These are phyloP conservation scores for Penaeus japonicus DNA, from an alignment of 1,140 invertebrate genomes.

Conservation along the genomic window DNA sequence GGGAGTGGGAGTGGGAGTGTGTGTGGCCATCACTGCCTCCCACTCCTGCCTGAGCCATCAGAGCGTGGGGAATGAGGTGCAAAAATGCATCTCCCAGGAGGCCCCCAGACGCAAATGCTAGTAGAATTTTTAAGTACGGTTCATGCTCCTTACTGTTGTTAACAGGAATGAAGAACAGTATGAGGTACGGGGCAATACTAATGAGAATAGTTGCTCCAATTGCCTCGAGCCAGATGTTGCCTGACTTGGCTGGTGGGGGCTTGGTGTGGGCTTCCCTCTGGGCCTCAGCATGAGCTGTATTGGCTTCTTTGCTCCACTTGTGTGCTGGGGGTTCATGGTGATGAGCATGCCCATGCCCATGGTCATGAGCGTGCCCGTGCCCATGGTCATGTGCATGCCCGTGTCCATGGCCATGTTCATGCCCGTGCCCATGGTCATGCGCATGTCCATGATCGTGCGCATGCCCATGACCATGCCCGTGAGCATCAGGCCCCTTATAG, in stretches of 20 bases:
- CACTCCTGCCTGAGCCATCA: conserved; percentile 69
- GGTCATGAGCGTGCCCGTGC: conserved; percentile 63
- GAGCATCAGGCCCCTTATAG: conserved; percentile 59
- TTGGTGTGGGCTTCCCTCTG: neutral
- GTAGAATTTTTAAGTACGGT: conserved; percentile 84
- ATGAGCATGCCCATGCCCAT: neutral
- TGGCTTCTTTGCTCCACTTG: conserved; percentile 4
- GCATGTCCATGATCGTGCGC: conserved; percentile 64
- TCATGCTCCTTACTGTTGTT: conserved; percentile 85
- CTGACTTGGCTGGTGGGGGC: neutral
- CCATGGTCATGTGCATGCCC: conserved; percentile 62
- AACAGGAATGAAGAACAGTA: conserved; percentile 92
- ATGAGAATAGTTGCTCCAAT: conserved; percentile 90
- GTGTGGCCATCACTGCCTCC: conserved; percentile 69
- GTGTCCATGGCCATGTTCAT: conserved; percentile 61
- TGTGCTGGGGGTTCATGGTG: neutral
- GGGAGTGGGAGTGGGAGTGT: conserved; percentile 69
- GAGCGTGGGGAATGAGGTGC: conserved; percentile 94
- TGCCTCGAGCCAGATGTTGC: conserved; percentile 78
- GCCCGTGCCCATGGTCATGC: conserved; percentile 61
- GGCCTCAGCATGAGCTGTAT: neutral
- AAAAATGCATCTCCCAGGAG: conserved; percentile 95
- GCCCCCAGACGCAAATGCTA: conserved; percentile 95
- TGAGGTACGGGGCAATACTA: conserved; percentile 91
- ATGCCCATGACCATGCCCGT: conserved; percentile 63